These are phyloP conservation scores for Morone chrysops DNA, from an alignment of 2,113 vertebrate genomes.

Conservation along the genomic window DNA sequence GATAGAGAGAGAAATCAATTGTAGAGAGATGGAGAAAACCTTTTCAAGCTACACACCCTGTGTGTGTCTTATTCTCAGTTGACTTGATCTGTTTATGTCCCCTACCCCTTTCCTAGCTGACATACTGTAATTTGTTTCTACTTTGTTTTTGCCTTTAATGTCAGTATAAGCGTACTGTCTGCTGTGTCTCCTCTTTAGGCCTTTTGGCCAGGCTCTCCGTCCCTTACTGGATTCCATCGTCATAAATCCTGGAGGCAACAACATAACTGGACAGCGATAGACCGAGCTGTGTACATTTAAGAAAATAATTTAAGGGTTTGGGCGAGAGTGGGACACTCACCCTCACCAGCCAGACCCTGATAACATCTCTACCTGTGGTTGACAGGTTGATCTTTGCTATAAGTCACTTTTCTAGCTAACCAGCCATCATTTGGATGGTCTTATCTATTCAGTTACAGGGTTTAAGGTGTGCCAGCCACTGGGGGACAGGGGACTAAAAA, in stretches of 20 bases:
- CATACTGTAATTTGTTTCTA: not conserved
- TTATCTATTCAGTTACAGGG: conserved; percentile 10
- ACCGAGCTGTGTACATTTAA: conserved; percentile 47
- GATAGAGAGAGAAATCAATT: no score
- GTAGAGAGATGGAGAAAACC: no score
- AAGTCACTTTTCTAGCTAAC: conserved; percentile 27
- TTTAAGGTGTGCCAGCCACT: not conserved
- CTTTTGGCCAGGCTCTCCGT: conserved; percentile 94
- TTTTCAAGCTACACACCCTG: no score
- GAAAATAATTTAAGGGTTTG: not conserved
- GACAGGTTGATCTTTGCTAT: not conserved
- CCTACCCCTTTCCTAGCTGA: not conserved
- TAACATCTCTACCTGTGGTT: conserved; percentile 3
- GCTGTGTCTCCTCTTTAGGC: conserved; percentile 82
- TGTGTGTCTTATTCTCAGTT: not conserved
- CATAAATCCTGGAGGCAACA: conserved; percentile 89
- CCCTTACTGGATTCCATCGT: conserved; percentile 90
- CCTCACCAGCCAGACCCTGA: conserved; percentile 8
- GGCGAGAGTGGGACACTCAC: not conserved
- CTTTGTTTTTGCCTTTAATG: not conserved
- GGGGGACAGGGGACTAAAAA: not conserved
- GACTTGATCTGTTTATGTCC: no score
- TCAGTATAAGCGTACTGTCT: conserved; percentile 17
- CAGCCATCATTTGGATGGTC: not conserved
- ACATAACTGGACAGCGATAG: conserved; percentile 90